Base-by-base conservation (phyloP, 2,113 vertebrate species). In the Vimba vimba region DNA sequence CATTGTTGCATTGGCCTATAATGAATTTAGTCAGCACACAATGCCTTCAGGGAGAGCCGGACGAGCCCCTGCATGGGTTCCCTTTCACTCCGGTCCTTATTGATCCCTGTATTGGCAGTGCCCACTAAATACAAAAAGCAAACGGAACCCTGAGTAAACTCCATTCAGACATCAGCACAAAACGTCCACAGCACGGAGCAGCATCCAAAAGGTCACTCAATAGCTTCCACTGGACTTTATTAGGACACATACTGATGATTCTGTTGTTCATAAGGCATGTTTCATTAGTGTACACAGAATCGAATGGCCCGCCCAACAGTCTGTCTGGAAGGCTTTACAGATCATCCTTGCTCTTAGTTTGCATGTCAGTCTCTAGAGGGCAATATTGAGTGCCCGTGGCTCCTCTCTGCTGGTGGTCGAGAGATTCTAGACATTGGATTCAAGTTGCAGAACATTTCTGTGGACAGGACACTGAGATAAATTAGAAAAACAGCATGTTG, bases 131-230 rank as follows among this genome's bases (percentile, higher is more conserved):
- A 36, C 60, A 47, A 71, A 84, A 79, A 71, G 84, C 85, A 87
- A 85, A 71, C 30, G 1, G n/a, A 52, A 57, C 71, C 82, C 62
- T 89, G 36, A 73, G 85, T 78, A 85, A 87, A 86, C 88, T 69
- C 79, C 64, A 88, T 88, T 89, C 78, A 85, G 39, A 33, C 39
- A 64, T 27, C 43, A 30, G 50, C 52, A 89, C 83, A 89, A 82
- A 89, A 81, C 23, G 17, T 33, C 50, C 77, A 66, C 88, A 71
- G 60, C 19, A 82, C 2, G 50, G 74, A 82, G 39, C 62, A 52
- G 71, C 64, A 39, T 62, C 71, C 57, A 25, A 87, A 89, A 89
- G 85, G 88, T 86, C 88, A 89, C 82, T 87, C 82, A 47, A 82
- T 87, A 64, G 62, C 30, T 30, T 64, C 88, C 60, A 33, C 52